Conservation (phyloP, 2,888 invertebrate genomes). For the Dicycla oo region DNA sequence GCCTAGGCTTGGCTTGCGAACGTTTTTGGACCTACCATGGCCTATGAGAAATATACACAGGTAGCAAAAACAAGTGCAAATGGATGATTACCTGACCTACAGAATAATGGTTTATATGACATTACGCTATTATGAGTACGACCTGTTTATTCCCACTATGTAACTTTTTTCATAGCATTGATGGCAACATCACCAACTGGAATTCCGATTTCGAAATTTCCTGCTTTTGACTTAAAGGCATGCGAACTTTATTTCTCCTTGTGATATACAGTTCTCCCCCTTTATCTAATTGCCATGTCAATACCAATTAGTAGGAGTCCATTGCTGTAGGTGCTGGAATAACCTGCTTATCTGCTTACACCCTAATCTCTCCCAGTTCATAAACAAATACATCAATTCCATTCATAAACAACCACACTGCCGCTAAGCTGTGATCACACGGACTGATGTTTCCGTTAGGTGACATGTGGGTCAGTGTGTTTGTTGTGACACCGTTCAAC, state of each 20-base stretch:
- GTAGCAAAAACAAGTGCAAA: background rate
- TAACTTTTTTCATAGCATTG: background rate
- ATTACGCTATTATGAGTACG: background rate
- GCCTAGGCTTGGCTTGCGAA: background rate
- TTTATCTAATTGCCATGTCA: background rate
- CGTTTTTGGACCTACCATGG: background rate
- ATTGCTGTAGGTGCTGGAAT: background rate
- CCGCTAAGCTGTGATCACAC: constrained; percentile 24
- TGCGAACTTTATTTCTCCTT: background rate
- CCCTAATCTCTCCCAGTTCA: background rate
- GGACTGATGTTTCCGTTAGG: constrained; percentile 54
- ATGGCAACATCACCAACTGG: background rate
- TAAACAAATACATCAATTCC: constrained; percentile 16
- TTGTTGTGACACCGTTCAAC: constrained; percentile 51
- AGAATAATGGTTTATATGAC: background rate
- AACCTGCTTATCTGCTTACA: background rate
- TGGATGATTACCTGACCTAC: background rate
- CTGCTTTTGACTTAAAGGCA: background rate
- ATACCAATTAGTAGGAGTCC: background rate
- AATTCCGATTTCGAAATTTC: too few species aligned
- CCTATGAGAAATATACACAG: background rate
- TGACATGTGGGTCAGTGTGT: constrained; percentile 58
- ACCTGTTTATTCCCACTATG: too few species aligned
- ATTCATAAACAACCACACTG: constrained; percentile 20
- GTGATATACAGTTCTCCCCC: background rate